Evolutionary conservation across 2,888 invertebrate species (phyloP).

Genomic region (Lasioglossum oenotherae): DNA sequence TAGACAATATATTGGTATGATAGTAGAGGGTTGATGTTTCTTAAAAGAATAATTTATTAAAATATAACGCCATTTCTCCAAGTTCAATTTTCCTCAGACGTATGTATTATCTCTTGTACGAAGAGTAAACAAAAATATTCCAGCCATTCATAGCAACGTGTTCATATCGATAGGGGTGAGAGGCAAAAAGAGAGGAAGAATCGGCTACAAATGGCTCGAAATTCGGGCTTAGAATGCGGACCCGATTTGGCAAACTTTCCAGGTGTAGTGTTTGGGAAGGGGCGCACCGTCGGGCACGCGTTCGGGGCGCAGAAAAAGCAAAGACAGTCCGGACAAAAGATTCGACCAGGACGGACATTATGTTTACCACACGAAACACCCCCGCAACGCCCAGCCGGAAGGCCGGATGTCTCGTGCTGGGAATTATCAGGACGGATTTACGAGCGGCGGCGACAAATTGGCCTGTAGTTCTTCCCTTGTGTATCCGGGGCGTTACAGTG

Average conservation of each 20-base stretch:
- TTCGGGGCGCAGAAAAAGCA: conserved; percentile 17
- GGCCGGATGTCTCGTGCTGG: conserved; percentile 81
- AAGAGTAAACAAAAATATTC: not conserved
- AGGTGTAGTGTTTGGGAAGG: conserved; percentile 54
- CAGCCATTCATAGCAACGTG: not conserved
- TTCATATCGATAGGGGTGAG: not conserved
- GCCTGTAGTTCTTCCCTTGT: conserved; percentile 51
- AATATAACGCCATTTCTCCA: too few relatives aligned
- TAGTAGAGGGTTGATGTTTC: not conserved
- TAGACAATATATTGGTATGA: not conserved
- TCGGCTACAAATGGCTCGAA: not conserved
- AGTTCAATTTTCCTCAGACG: too few relatives aligned
- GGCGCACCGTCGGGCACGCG: conserved; percentile 54
- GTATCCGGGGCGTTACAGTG: conserved; percentile 55
- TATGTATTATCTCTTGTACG: too few relatives aligned
- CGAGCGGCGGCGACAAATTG: conserved; percentile 66
- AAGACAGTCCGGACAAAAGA: conserved; percentile 58
- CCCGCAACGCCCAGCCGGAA: conserved; percentile 71
- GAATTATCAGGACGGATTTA: conserved; percentile 74
- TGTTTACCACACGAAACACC: conserved; percentile 82
- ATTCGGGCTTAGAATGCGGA: not conserved
- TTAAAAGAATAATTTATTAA: too few relatives aligned
- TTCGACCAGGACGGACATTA: conserved; percentile 68
- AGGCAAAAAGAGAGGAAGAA: not conserved
- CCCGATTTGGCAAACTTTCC: conserved; percentile 45